These are phyloP conservation scores for Beaufortia kweichowensis DNA, from an alignment of 2,113 vertebrate species.

Conservation along the genomic window DNA sequence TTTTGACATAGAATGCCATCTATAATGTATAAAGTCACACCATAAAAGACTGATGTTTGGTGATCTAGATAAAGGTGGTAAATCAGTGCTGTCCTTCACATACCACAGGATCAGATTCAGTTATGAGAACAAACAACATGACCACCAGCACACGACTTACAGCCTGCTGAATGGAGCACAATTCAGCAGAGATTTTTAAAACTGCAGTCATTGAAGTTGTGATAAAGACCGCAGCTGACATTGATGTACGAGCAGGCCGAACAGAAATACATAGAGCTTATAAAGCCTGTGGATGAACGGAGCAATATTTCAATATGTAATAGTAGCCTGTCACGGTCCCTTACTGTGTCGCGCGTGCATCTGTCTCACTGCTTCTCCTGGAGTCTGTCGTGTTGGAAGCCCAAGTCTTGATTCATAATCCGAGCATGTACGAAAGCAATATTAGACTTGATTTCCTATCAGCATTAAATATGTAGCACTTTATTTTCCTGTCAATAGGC, in stretches of 20 bases:
- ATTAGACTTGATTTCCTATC: constrained; percentile 13
- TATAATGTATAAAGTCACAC: too few species aligned
- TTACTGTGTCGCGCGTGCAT: constrained; percentile 24
- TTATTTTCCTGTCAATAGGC: constrained; percentile 10
- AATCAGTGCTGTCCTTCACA: constrained; percentile 1
- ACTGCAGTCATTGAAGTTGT: constrained; percentile 28
- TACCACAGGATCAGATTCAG: not conserved
- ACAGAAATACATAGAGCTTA: constrained; percentile 43
- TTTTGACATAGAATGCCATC: too few species aligned
- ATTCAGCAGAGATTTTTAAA: constrained; percentile 37
- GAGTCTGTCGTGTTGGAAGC: not conserved
- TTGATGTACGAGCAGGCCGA: constrained; percentile 48
- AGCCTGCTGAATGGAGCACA: not conserved
- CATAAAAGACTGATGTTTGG: not conserved
- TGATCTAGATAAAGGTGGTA: not conserved
- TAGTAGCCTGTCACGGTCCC: constrained; percentile 34
- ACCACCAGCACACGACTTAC: constrained; percentile 4
- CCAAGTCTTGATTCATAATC: constrained; percentile 13
- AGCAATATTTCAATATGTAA: constrained; percentile 54
- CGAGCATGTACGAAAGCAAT: not conserved
- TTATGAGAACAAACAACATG: not conserved
- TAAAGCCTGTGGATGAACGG: constrained; percentile 34
- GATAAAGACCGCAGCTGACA: constrained; percentile 38
- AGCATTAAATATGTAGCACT: constrained; percentile 25
- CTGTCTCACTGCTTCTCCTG: not conserved